Base-by-base conservation (phyloP, 2,888 invertebrate species). In the Cosmopolites sordidus region DNA sequence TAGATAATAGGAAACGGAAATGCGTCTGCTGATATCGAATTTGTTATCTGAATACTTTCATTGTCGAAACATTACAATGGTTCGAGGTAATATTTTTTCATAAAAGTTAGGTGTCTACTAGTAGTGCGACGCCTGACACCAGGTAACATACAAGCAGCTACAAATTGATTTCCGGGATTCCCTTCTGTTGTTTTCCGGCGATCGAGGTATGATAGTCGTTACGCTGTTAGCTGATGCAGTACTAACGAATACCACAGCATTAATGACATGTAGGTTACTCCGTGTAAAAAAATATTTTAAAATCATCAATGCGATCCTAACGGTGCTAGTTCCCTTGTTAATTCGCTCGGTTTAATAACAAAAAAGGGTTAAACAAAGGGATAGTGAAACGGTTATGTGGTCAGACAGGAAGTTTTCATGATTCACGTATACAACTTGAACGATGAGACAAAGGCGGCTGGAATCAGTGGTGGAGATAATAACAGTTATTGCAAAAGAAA, bases 1-100 rank as follows among this genome's bases (percentile, higher is more conserved):
- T 30, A 29, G 46, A 46, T 42, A 51, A 37, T 42, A 46, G 51
- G 51, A 51, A 51, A 38, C 51, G 51, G 51, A 51, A 51, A 51
- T 43, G 46, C 47, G 42, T 46, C 22, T 22, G 8, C 4, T 22
- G 22, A 22, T 22, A 22, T 22, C 22, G 22, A 5, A 22, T 8
- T 3, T 8, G 22, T 22, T 22, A 22, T 22, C 22, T 22, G 4
- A 8, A 22, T 5, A 22, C 3, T 22, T 5, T 22, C 3, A 22
- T 22, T 22, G 3, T 22, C 22, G 22, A 22, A 22, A 22, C 3
- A 22, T 22, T 8, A 8, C 3, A 22, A 22, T 8, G 4, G 22
- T 22, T 22, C 22, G 8, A n/a, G n/a, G 3, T 8, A 22, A 22
- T 8, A 3, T 22, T 22, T 22, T 22, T 22, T 22, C 22, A 3